These are phyloP conservation scores for Collichthys lucidus DNA, from an alignment of 2,113 vertebrate species.

Conservation along the genomic window DNA sequence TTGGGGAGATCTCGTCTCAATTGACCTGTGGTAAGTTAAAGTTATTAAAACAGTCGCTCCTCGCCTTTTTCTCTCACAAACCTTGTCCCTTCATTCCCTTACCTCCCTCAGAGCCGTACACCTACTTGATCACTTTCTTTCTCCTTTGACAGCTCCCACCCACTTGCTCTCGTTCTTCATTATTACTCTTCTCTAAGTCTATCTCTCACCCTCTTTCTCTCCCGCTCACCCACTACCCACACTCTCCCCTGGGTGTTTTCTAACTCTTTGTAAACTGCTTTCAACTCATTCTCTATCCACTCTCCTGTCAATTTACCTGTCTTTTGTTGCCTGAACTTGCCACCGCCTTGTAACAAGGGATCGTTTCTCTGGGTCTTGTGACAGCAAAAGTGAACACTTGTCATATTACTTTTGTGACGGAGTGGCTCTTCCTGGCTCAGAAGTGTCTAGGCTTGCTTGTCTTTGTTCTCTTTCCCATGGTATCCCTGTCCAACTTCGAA, in stretches of 20 bases:
- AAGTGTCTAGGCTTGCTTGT: constrained; percentile 33
- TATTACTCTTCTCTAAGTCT: constrained; percentile 74
- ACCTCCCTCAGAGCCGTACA: constrained; percentile 52
- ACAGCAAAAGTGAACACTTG: constrained; percentile 71
- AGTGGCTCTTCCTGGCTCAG: constrained; percentile 54
- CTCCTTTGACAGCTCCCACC: constrained; percentile 78
- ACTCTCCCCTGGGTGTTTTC: constrained; percentile 69
- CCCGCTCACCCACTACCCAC: constrained; percentile 65
- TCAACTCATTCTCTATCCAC: constrained; percentile 61
- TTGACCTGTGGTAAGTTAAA: constrained; percentile 77
- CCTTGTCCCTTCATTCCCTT: constrained; percentile 51
- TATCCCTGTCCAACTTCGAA: constrained; percentile 25
- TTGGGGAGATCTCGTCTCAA: constrained; percentile 74
- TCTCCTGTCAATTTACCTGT: constrained; percentile 74
- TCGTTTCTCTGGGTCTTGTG: constrained; percentile 57
- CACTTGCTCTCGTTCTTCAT: constrained; percentile 74
- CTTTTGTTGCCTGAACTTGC: constrained; percentile 71
- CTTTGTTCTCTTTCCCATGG: constrained; percentile 43
- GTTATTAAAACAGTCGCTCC: constrained; percentile 81
- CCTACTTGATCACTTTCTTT: constrained; percentile 76
- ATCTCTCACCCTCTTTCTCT: constrained; percentile 62
- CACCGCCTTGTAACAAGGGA: constrained; percentile 67
- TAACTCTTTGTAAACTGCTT: constrained; percentile 64
- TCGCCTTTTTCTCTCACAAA: constrained; percentile 42
- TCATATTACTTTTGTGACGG: constrained; percentile 74